Percentiles rank a stretch among this genome's conserved stretches.
These are phyloP conservation scores for Porites australiensis DNA, from an alignment of 64 coral and sea anemone genomes.

Conservation along the genomic window DNA sequence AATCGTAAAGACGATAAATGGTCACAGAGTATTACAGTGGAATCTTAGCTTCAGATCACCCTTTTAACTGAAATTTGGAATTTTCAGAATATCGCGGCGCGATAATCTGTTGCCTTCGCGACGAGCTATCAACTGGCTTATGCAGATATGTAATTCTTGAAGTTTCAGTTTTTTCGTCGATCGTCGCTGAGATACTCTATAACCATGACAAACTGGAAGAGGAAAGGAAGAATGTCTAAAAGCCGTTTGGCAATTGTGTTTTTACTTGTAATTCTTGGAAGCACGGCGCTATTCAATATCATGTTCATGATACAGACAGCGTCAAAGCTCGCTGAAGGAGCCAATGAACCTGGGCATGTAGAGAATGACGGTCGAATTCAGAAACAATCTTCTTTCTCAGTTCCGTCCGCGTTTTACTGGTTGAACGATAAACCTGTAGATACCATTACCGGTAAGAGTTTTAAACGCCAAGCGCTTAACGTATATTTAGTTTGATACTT, in stretches of 20 bases:
- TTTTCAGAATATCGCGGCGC: too few relatives aligned
- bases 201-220: slow-evolving; percentile 5
- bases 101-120: too few relatives aligned
- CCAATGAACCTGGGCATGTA: not conserved
- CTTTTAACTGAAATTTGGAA: too few relatives aligned
- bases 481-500: too few relatives aligned
- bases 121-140: too few relatives aligned
- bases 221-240: not conserved
- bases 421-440: not conserved
- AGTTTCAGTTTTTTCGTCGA: not conserved
- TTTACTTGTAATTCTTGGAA: not conserved
- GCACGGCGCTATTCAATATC: slow-evolving; percentile 23
- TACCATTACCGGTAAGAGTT: not conserved
- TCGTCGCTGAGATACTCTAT: not conserved
- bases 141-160: too few relatives aligned
- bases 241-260: not conserved
- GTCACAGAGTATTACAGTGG: too few relatives aligned
- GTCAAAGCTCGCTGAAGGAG: not conserved
- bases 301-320: not conserved
- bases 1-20: too few relatives aligned
- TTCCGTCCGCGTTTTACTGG: slow-evolving; percentile 1
- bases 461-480: not conserved
- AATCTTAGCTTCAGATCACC: too few relatives aligned
- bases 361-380: not conserved
- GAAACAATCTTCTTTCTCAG: not conserved